Evolutionary conservation across 2,797 vertebrate genomes (phyloP), one percentile per base, ranked within the genome.

Genomic region (Glyptemys insculpta): DNA sequence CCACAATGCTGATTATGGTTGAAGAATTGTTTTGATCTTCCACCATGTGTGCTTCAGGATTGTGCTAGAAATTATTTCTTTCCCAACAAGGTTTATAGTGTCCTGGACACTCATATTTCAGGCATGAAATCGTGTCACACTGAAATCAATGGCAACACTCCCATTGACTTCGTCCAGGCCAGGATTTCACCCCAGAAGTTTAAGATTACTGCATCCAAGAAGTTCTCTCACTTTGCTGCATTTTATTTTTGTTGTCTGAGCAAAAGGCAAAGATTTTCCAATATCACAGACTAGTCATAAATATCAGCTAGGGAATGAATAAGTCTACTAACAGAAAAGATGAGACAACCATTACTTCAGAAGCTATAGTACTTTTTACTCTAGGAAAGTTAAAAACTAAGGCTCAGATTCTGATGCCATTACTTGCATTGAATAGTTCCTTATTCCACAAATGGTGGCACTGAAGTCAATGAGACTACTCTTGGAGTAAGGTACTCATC

Each of bases 81-180:
- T 68, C 18, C n/a, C n/a, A 37, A 68, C n/a, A 68, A 37, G 65
- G 16, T 12, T 68, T 21, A 68, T 37, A 37, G n/a, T 5, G 19
- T n/a, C n/a, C 65, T 68, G 65, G 41, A 68, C 10, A 37, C 65
- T 37, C n/a, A 23, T 21, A 68, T 68, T 68, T 21, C 18, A 68
- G 34, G 29, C 6, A 86, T 0, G 0, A 81, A 68, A 80, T 4
- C 47, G 0, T 0, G 19, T 4, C 21, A 4, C 23, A 49, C 34
- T 81, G 16, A 44, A 91, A 53, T 12, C 49, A 86, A 72, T 2
- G 9, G 4, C 31, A 88, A 86, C 88, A 86, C 2, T 1, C 91
- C 59, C 25, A 90, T 57, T 65, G 29, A 82, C 52, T 91, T 81
- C 59, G 52, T 29, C 12, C 19, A 21, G 72, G 1, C 3, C 5